Percentiles rank a stretch among this genome's conserved stretches.
Conservation (phyloP, 2,888 invertebrate species). For the Zaprionus obscuricornis region DNA sequence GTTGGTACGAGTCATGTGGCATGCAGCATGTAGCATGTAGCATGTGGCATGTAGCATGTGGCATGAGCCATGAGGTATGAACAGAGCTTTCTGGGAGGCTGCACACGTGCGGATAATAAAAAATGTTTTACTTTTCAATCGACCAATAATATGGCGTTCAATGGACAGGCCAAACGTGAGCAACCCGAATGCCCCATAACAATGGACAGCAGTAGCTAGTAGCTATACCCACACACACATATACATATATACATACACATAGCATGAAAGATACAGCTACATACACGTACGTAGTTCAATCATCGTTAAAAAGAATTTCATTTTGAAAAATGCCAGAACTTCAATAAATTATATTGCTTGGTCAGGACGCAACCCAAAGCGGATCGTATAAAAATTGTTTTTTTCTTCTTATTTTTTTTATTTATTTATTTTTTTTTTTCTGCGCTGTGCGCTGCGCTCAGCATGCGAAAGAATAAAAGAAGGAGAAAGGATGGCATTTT, state of each 20-base stretch:
- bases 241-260: conserved; percentile 6
- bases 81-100: conserved; percentile 44
- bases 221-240: conserved; percentile 11
- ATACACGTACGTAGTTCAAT: conserved; percentile 61
- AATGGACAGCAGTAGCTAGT: conserved; percentile 31
- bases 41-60: background rate
- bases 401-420: background rate
- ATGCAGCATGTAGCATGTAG: background rate
- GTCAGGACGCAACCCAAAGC: conserved; percentile 28
- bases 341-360: conserved; percentile 76
- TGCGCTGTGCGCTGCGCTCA: conserved; percentile 35
- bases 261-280: conserved; percentile 7
- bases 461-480: background rate
- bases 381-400: conserved; percentile 49
- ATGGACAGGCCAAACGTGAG: conserved; percentile 76
- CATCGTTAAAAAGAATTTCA: conserved; percentile 78
- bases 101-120: conserved; percentile 77
- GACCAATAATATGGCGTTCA: conserved; percentile 79
- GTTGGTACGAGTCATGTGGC: conserved; percentile 4
- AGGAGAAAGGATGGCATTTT: background rate
- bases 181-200: conserved; percentile 51
- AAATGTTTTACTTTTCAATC: conserved; percentile 79
- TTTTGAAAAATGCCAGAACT: conserved; percentile 77
- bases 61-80: background rate
- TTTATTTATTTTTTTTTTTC: too few relatives aligned